phyloP scores from a whole-genome alignment of 2,888 invertebrate species.

The Electrophaes corylata region DNA sequence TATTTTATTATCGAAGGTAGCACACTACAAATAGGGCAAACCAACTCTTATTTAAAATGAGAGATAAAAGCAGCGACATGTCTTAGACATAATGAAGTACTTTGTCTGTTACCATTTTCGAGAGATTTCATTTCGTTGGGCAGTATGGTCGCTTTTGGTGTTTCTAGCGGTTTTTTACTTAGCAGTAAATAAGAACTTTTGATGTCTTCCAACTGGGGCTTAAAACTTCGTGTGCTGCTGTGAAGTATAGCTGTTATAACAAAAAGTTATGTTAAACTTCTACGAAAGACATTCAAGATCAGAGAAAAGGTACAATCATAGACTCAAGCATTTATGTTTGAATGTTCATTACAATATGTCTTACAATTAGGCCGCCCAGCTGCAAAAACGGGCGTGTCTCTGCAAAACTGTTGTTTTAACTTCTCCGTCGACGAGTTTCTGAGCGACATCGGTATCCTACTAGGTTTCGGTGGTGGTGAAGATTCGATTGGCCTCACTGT shows the following conservation, averaged over 20 bases:
- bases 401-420: constrained; percentile 40
- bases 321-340: too few species aligned
- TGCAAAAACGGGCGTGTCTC: constrained; percentile 34
- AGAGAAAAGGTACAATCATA: too few species aligned
- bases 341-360: background rate
- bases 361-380: constrained; percentile 37
- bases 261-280: too few species aligned
- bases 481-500: constrained; percentile 1
- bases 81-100: too few species aligned
- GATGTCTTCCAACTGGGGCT: constrained; percentile 72
- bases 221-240: constrained; percentile 55
- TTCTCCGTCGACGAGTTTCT: constrained; percentile 41
- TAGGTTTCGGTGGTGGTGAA: constrained; percentile 9
- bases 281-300: too few species aligned
- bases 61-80: too few species aligned
- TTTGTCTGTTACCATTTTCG: constrained; percentile 24
- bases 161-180: constrained; percentile 44
- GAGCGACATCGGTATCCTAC: constrained; percentile 28
- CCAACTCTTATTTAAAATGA: too few species aligned
- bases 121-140: too few species aligned
- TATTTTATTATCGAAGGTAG: too few species aligned
- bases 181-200: constrained; percentile 69
- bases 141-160: constrained; percentile 22
- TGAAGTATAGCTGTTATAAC: constrained; percentile 54
- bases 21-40: too few species aligned